Evolutionary conservation across 1,140 invertebrate genomes (phyloP), one percentile per base, ranked within the genome.

Genomic region (Thaumatotibia leucotreta): DNA sequence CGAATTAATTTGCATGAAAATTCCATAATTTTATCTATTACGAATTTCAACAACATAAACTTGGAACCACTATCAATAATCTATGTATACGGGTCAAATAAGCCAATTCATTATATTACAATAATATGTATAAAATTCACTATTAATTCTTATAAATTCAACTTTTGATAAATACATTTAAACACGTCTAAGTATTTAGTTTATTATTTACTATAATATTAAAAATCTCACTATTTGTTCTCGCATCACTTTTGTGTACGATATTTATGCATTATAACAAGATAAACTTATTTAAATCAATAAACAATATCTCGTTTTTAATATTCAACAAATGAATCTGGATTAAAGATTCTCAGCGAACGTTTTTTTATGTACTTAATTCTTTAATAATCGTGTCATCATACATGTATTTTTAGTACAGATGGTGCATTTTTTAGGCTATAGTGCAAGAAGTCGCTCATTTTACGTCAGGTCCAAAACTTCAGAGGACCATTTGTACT

Each of bases 211-310:
- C 17, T 64, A 45, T 50, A 27, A 27, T 49, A 45, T 64, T 70
- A 74, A 76, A 83, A 81, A 82, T 83, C 81, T 83, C 81, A 83
- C 81, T 83, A 83, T 80, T 74, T 64, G 17, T 58, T 68, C 70
- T 73, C 76, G 71, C 62, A 64, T 63, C 64, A 73, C 45, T 70
- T 68, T 35, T 23, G 45, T 24, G 54, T 39, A 49, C 20, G 9
- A 71, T 29, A 24, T 20, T 65, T n/a, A 24, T 24, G 50, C 20
- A 63, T 63, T 66, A 64, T 49, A 4, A 9, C 14, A 45, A 45
- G 4, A 45, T 45, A 45, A 45, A 17, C 17, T 45, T 20, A 45
- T 45, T 17, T 45, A n/a, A 45, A 2, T 17, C 24, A 17, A 23
- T 10, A 31, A n/a, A n/a, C n/a, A n/a, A n/a, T n/a, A n/a, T n/a